Conservation (phyloP, 2,888 invertebrate species). For the Therioaphis trifolii region DNA sequence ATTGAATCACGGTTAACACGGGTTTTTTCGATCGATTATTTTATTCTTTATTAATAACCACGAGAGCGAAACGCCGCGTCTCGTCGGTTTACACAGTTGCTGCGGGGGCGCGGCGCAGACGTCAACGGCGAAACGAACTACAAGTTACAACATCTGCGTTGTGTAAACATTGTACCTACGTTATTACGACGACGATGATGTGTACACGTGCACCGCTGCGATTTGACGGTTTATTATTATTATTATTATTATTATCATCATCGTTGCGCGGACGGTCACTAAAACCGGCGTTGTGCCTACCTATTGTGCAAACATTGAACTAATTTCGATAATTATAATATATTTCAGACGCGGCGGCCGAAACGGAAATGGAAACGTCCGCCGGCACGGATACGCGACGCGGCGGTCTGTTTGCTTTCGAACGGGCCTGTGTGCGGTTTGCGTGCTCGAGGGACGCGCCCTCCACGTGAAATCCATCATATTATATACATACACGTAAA, state of each 20-base stretch:
- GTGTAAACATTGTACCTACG: not conserved
- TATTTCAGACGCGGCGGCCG: not conserved
- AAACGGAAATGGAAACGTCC: slow-evolving; percentile 53
- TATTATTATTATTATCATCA: too few relatives aligned
- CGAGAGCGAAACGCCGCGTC: too few relatives aligned
- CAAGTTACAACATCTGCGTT: not conserved
- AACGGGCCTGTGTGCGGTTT: slow-evolving; percentile 35
- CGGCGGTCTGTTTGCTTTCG: not conserved
- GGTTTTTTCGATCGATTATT: too few relatives aligned
- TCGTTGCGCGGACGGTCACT: not conserved
- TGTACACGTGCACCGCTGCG: too few relatives aligned
- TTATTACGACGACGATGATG: too few relatives aligned
- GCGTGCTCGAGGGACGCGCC: slow-evolving; percentile 23
- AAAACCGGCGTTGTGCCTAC: not conserved
- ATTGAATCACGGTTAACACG: too few relatives aligned
- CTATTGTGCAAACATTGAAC: slow-evolving; percentile 19
- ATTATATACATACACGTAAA: too few relatives aligned
- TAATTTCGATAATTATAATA: slow-evolving; percentile 38
- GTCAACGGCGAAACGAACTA: too few relatives aligned
- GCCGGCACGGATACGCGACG: not conserved
- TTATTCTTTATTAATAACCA: too few relatives aligned
- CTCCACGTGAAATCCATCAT: not conserved
- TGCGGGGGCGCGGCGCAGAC: too few relatives aligned
- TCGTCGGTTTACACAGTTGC: too few relatives aligned
- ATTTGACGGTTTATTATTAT: too few relatives aligned